Conservation (phyloP, 2,113 vertebrate species). For the Chiloscyllium plagiosum region DNA sequence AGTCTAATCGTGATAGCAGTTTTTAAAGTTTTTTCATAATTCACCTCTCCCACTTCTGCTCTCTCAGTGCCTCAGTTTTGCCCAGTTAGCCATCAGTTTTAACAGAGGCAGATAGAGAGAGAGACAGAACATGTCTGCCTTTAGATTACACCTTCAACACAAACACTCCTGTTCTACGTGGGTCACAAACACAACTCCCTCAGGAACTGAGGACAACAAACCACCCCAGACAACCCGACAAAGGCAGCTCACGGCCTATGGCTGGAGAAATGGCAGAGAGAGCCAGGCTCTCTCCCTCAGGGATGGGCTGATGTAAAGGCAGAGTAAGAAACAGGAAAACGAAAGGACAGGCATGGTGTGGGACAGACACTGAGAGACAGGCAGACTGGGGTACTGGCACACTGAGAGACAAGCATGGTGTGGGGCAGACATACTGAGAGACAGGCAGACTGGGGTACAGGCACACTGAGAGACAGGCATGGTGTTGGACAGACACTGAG, state of each 20-base stretch:
- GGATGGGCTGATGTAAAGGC: neutral
- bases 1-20: no score
- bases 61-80: neutral
- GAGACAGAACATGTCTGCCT: neutral
- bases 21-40: neutral
- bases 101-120: no score
- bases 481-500: neutral
- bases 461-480: neutral
- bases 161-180: neutral
- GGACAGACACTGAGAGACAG: neutral
- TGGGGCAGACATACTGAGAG: neutral
- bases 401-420: neutral
- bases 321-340: neutral
- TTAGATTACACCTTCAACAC: neutral
- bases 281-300: neutral
- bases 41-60: neutral
- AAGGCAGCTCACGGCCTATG: neutral
- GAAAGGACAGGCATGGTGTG: neutral
- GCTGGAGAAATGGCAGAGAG: neutral
- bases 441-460: neutral
- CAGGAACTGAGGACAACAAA: neutral
- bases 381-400: neutral
- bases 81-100: neutral
- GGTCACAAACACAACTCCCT: neutral
- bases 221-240: neutral